These are phyloP conservation scores for Itoplectis maculator DNA, from an alignment of 2,888 invertebrate genomes.

Conservation along the genomic window DNA sequence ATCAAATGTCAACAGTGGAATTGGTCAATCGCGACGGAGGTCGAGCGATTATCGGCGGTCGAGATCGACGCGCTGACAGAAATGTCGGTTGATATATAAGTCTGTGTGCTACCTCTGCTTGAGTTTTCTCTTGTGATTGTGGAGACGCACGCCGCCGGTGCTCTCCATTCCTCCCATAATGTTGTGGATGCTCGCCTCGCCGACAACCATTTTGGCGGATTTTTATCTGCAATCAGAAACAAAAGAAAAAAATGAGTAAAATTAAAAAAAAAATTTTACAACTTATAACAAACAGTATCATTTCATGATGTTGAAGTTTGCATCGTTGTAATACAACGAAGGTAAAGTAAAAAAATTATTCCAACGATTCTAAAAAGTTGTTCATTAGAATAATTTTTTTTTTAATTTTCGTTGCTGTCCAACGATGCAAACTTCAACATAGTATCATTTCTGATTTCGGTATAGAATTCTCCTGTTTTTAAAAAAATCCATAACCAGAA, in stretches of 20 bases:
- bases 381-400: too few relatives aligned
- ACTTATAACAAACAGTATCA: too few relatives aligned
- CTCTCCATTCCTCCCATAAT: slow-evolving; percentile 97
- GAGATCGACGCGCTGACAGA: slow-evolving; percentile 14
- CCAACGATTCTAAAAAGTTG: too few relatives aligned
- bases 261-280: neutral
- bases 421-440: too few relatives aligned
- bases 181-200: slow-evolving; percentile 92
- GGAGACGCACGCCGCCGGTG: slow-evolving; percentile 94
- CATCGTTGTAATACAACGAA: too few relatives aligned
- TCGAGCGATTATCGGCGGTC: slow-evolving; percentile 47
- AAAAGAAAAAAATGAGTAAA: neutral
- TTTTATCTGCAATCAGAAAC: slow-evolving; percentile 71
- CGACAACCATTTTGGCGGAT: slow-evolving; percentile 91
- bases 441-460: too few relatives aligned
- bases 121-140: slow-evolving; percentile 95
- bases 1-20: slow-evolving; percentile 71
- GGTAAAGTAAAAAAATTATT: too few relatives aligned
- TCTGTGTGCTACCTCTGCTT: slow-evolving; percentile 90
- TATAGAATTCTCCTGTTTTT: too few relatives aligned
- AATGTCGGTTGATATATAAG: neutral
- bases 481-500: too few relatives aligned
- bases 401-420: too few relatives aligned
- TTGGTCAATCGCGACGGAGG: slow-evolving; percentile 60
- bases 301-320: too few relatives aligned